A percentile compares a stretch with the other conserved stretches of the same genome.
phyloP scores from a whole-genome alignment of 2,113 vertebrate genomes.

The Percopsis transmontana region DNA sequence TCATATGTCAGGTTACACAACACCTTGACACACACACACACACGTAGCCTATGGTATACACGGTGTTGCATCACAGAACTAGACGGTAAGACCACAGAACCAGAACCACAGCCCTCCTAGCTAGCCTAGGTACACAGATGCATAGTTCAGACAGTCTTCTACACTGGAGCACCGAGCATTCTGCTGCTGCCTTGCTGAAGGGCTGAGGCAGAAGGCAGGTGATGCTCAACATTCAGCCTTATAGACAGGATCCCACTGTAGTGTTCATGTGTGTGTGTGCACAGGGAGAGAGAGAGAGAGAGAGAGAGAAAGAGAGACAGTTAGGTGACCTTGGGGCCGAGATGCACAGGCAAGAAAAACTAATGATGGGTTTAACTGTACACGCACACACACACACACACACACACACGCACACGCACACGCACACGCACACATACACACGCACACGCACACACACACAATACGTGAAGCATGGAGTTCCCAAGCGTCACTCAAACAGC shows the following conservation, averaged over 20 bases:
- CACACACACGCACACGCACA: no score
- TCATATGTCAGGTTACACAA: slow-evolving; percentile 78
- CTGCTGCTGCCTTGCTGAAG: no score
- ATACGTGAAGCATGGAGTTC: not conserved
- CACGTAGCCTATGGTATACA: slow-evolving; percentile 5
- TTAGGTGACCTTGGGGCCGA: slow-evolving; percentile 42
- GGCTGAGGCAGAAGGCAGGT: no score
- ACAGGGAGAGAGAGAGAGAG: not conserved
- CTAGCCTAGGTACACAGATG: slow-evolving; percentile 2
- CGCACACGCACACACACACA: not conserved
- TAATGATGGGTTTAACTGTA: slow-evolving; percentile 44
- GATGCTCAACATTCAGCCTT: no score
- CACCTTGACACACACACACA: slow-evolving; percentile 18
- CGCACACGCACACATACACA: not conserved
- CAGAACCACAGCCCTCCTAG: no score
- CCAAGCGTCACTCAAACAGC: no score
- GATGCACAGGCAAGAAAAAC: slow-evolving; percentile 23
- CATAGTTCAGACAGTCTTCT: not conserved
- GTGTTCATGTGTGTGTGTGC: no score
- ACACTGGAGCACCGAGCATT: not conserved
- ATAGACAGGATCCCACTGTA: no score
- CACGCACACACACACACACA: no score
- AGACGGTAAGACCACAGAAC: no score
- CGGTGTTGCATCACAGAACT: slow-evolving; percentile 22
- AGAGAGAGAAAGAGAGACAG: not conserved